Evolutionary conservation across 1,140 invertebrate genomes (phyloP).

Genomic region (Drosophila sturtevanti): DNA sequence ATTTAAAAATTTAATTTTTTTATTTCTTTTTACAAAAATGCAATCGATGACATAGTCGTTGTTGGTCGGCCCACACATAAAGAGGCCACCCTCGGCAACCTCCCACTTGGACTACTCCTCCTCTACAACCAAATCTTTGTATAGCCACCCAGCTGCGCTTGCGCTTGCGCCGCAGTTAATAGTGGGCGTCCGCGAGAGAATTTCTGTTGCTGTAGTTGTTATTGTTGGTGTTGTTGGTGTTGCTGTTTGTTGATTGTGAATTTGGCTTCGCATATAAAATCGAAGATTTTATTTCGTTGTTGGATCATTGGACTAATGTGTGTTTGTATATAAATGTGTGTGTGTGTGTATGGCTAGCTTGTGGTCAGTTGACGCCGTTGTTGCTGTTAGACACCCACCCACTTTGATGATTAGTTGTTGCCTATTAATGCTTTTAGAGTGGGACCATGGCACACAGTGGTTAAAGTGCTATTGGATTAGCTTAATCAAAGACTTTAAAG

Average conservation of each 20-base stretch:
- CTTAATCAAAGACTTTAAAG: background rate
- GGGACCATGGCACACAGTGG: conserved; percentile 33
- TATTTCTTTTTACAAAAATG: conserved; percentile 48
- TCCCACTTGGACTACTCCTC: conserved; percentile 20
- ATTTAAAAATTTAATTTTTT: background rate
- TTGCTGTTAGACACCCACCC: conserved; percentile 68
- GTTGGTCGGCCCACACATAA: conserved; percentile 47
- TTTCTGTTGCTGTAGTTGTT: conserved; percentile 32
- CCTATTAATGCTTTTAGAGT: conserved; percentile 23
- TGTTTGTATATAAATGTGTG: background rate
- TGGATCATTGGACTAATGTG: conserved; percentile 28
- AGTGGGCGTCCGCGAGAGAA: conserved; percentile 50
- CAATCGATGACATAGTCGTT: conserved; percentile 50
- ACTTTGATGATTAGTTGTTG: conserved; percentile 54
- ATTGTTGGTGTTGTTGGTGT: conserved; percentile 14
- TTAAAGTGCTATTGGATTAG: background rate
- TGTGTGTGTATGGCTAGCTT: conserved; percentile 31
- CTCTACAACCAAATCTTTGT: background rate
- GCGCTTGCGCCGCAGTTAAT: conserved; percentile 51
- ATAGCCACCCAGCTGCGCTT: conserved; percentile 49
- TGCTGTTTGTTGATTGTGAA: conserved; percentile 49
- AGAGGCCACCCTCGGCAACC: conserved; percentile 28
- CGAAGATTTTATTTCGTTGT: conserved; percentile 63
- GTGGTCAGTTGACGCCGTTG: conserved; percentile 44
- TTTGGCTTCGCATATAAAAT: conserved; percentile 65